Evolutionary conservation across 2,888 invertebrate genomes (phyloP), one percentile per base, ranked within the genome.

Genomic region (Leucophenga montana): DNA sequence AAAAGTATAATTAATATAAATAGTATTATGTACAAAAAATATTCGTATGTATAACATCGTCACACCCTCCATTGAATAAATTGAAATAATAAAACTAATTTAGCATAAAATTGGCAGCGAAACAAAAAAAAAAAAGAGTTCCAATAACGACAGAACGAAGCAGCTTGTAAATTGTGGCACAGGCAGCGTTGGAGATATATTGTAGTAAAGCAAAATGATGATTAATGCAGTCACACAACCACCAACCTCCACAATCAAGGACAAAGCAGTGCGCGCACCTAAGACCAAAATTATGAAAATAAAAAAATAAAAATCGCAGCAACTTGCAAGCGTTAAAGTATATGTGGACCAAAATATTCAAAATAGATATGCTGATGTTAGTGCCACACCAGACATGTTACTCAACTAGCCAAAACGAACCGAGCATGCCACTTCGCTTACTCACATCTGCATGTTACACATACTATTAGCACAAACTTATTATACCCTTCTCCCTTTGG

Each of bases 231-330:
- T 39, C 14, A 16, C 20, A 14, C 57, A 57, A 57, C 54, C 16
- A 8, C 18, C 16, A 53, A 54, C 6, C 20, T 18, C 14, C 33
- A 44, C 61, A 62, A 62, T 62, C 61, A 62, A 62, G 61, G 61
- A 62, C 61, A 62, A 31, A 62, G 44, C 16, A 44, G 8, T 44
- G 44, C 27, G 27, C 27, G 27, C 27, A 4, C 44, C 44, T 20
- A 39, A 62, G 61, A 44, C 11, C 61, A 62, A 62, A 62, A 44
- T 62, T 62, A 44, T 31, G 39, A 62, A 59, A n/a, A 39, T 31
- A 27, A 33, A 27, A 33, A 59, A 56, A 22, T 27, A 56, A 56
- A 13, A 22, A 56, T 3, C 27, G 27, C 27, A 27, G 4, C 27
- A 27, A 27, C 27, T 27, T 27, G 27, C 27, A 27, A 27, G 27